A percentile compares a stretch with the other conserved stretches of the same genome.
Evolutionary conservation across 2,888 invertebrate genomes (phyloP).

Genomic region (Troides oblongomaculatus): DNA sequence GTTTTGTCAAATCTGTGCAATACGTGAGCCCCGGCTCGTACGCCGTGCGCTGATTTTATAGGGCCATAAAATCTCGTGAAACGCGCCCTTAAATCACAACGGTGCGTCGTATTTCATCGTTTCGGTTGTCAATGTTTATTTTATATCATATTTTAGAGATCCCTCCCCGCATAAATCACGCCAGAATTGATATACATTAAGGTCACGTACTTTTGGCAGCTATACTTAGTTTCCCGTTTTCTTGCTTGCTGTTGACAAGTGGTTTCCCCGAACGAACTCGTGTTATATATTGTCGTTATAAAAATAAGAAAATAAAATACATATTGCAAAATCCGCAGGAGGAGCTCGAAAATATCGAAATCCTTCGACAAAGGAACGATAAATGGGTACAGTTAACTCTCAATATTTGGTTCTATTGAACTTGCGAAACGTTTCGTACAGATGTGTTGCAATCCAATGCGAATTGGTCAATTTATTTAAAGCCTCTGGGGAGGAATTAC

Average conservation of each 20-base stretch:
- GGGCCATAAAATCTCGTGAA: conserved; percentile 78
- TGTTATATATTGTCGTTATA: conserved; percentile 15
- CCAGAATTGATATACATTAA: conserved; percentile 77
- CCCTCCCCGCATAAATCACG: conserved; percentile 74
- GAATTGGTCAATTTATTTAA: conserved; percentile 27
- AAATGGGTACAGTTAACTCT: conserved; percentile 21
- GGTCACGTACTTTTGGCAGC: conserved; percentile 77
- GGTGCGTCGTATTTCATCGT: conserved; percentile 78
- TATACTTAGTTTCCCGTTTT: conserved; percentile 69
- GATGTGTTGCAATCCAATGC: conserved; percentile 21
- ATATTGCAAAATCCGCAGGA: background rate
- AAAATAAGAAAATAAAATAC: background rate
- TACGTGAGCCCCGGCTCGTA: conserved; percentile 61
- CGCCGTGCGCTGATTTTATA: conserved; percentile 75
- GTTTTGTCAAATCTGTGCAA: conserved; percentile 78
- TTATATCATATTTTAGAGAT: conserved; percentile 80
- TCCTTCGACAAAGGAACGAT: conserved; percentile 8
- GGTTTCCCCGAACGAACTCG: conserved; percentile 34
- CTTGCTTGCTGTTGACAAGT: conserved; percentile 58
- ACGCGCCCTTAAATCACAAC: conserved; percentile 78
- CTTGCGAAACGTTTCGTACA: conserved; percentile 20
- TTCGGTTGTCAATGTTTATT: conserved; percentile 80
- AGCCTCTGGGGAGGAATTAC: conserved; percentile 17
- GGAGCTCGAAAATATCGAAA: background rate
- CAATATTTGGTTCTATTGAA: conserved; percentile 23